Percentiles rank a stretch among this genome's conserved stretches.
These are phyloP conservation scores for Brenthis hecate DNA, from an alignment of 2,888 invertebrate species.

Conservation along the genomic window DNA sequence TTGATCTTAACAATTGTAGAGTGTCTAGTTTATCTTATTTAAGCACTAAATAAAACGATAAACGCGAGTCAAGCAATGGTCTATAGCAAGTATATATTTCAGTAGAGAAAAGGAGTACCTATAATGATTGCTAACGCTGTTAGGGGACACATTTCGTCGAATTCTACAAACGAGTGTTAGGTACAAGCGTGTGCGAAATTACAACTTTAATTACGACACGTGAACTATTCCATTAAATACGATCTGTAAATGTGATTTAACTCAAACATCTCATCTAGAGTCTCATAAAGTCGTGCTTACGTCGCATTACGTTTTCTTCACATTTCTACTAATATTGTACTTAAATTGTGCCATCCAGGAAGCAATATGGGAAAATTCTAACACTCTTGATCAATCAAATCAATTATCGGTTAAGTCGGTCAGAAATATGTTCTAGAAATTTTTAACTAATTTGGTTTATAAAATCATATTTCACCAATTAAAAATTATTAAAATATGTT, in stretches of 20 bases:
- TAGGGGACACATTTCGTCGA: slow-evolving; percentile 21
- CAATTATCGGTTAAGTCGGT: no score
- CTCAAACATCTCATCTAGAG: background rate
- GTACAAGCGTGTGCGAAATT: slow-evolving; percentile 26
- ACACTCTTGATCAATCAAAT: no score
- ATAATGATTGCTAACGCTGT: background rate
- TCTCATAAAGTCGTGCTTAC: background rate
- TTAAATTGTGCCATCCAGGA: no score
- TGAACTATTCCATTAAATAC: slow-evolving; percentile 25
- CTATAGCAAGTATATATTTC: background rate
- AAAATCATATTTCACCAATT: background rate
- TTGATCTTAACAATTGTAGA: no score
- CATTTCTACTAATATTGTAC: background rate
- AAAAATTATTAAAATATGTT: background rate
- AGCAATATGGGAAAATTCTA: no score
- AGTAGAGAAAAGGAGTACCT: background rate
- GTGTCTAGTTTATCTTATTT: no score
- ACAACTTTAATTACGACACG: slow-evolving; percentile 29
- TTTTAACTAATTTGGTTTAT: no score
- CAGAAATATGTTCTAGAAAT: no score
- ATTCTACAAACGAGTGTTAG: slow-evolving; percentile 28
- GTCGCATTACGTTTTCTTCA: background rate
- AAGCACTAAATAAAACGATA: no score
- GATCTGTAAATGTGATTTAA: slow-evolving; percentile 10
- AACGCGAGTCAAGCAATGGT: no score